phyloP scores from a whole-genome alignment of 1,140 invertebrate genomes.

The Chironomus striatipennis region DNA sequence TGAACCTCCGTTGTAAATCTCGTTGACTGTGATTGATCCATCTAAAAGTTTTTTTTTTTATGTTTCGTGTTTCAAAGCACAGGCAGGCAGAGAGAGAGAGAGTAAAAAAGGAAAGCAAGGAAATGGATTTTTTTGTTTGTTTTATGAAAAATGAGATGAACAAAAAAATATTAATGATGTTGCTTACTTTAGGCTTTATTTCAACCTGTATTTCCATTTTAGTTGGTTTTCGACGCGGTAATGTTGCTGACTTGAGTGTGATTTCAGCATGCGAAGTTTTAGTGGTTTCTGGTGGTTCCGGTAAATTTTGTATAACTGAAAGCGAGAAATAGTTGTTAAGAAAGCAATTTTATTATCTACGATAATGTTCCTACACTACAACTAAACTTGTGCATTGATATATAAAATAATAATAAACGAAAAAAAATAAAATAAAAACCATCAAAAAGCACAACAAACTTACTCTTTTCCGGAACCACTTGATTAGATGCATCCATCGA shows the following conservation, averaged over 20 bases:
- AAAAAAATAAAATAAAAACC: background rate
- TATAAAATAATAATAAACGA: background rate
- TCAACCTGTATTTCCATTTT: constrained; percentile 56
- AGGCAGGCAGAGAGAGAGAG: too few species aligned
- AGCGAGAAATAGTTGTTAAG: background rate
- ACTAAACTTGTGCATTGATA: background rate
- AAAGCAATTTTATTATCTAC: constrained; percentile 3
- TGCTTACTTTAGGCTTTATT: constrained; percentile 33
- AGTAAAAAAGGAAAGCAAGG: background rate
- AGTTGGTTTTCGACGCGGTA: constrained; percentile 52
- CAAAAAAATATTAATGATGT: background rate
- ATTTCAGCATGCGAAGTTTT: constrained; percentile 52
- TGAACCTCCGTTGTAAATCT: constrained; percentile 40
- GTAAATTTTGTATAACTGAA: constrained; percentile 24
- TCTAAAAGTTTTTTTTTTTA: background rate
- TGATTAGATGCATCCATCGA: background rate
- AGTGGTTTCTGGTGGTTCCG: constrained; percentile 39
- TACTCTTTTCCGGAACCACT: constrained; percentile 18
- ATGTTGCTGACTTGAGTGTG: constrained; percentile 54
- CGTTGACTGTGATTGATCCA: constrained; percentile 34
- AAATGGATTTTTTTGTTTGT: background rate
- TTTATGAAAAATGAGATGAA: background rate
- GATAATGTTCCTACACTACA: background rate
- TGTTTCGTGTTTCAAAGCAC: too few species aligned
- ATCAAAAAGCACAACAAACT: background rate